Conservation (phyloP, 2,888 invertebrate species). For the Acanthosepion esculentum region DNA sequence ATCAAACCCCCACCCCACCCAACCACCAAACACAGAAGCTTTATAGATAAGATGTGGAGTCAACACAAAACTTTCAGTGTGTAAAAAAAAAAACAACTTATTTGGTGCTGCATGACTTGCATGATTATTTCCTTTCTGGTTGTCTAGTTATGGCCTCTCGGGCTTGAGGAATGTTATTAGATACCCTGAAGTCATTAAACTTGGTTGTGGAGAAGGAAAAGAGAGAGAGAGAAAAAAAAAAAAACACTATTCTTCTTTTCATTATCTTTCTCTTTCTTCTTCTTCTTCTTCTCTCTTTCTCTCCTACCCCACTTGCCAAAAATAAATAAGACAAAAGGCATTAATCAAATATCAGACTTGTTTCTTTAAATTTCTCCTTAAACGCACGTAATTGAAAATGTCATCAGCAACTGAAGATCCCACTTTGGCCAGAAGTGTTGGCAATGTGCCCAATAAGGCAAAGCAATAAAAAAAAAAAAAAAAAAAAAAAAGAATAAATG, state of each 20-base stretch:
- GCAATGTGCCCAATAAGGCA: background rate
- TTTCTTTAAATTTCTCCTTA: constrained; percentile 33
- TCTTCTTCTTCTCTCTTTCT: too few species aligned
- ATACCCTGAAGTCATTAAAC: background rate
- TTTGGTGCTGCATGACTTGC: constrained; percentile 33
- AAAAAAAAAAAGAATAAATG: too few species aligned
- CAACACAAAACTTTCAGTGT: background rate
- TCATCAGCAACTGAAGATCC: constrained; percentile 33
- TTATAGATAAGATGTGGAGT: background rate
- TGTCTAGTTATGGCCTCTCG: background rate
- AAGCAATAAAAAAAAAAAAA: background rate
- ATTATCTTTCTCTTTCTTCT: too few species aligned
- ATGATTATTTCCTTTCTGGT: background rate
- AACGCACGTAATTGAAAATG: background rate
- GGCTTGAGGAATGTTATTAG: background rate
- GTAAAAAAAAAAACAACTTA: background rate
- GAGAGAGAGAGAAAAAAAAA: background rate
- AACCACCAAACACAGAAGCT: background rate
- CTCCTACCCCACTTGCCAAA: background rate
- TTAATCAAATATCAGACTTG: background rate
- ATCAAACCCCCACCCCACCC: too few species aligned
- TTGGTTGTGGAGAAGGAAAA: background rate
- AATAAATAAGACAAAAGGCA: constrained; percentile 17
- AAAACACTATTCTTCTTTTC: background rate
- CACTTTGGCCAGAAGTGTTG: background rate